Base-by-base conservation (phyloP, 1,140 invertebrate genomes). In the Hypsibius dujardini region DNA sequence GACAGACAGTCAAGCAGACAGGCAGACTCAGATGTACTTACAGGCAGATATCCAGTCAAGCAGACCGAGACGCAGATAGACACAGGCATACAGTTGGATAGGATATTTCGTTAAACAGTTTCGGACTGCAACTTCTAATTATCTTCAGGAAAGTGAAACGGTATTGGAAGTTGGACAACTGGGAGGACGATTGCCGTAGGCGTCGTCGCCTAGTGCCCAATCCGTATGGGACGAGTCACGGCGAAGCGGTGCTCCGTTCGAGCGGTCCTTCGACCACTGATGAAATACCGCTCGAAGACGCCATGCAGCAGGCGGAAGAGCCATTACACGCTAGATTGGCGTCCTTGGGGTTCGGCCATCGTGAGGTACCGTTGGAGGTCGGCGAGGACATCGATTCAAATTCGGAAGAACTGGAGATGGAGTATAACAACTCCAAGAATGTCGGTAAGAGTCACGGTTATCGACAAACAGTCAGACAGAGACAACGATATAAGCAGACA, bases 151-250 rank as follows among this genome's bases (percentile, higher is more conserved):
- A 12, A 70, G 50, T 82, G 71, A 79, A 81, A 74, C 86, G 88
- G 75, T 96, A 88, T 81, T 97, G 93, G 92, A 95, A 94, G 80
- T 82, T 98, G 72, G 95, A 98, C 80, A 88, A 90, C 70, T 98
- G 95, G 95, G 95, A 99, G 82, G 95, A 99, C 82, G 95, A 99
- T 84, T 92, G 92, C 42, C 83, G 95, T 47, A 84, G 95, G 72
- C 84, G 94, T 72, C 89, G 95, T 78, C 84, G 95, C 69, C 89
- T 98, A 78, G 88, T 98, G 40, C 90, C 91, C 75, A 98, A 99
- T 85, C 88, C 92, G 46, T 83, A 89, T 72, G 94, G 94, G 0
- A 89, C 89, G 7, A 87, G 87, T 73, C 92, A 97, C 83, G 88
- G 90, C 14, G 90, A 95, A 81, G 92, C 91, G 45, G 92, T 90